Evolutionary conservation across 2,797 vertebrate genomes (phyloP), one percentile per base, ranked within the genome.

Genomic region (Cyclopterus lumpus): DNA sequence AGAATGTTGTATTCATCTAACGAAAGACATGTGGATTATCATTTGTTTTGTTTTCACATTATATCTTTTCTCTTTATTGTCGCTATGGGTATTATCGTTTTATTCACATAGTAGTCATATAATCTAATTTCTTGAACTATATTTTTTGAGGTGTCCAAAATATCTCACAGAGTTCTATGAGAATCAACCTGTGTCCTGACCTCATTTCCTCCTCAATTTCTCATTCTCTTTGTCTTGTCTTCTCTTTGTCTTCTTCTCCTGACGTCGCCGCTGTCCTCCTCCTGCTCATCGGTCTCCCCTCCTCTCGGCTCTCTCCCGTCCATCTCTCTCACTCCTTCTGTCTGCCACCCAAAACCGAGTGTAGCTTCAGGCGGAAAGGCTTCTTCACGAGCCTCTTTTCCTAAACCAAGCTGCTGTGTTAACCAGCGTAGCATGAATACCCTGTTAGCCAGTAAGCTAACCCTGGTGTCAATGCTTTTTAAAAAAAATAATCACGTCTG

Each of bases 261-360:
- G 80, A 87, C 73, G 76, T 83, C 73, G 67, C 84, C 75, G 82
- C 79, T 87, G 77, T 71, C 75, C 53, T 64, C 67, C 86, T 85
- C 75, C 75, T 55, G 68, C 85, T 89, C 85, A 88, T 89, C 82
- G 71, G 77, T 89, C 85, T 88, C 75, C n/a, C 75, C 87, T 91
- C 89, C 70, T 86, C 81, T 73, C 76, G 67, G 48, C 77, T 89
- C 84, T 72, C 78, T 60, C n/a, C 85, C 73, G 68, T 75, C 85
- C 85, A 85, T 92, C 91, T 38, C 77, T 91, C 87, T 91, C 79
- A 82, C 75, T 87, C 88, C 65, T 69, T 73, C 81, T 68, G 34
- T 79, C 83, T 83, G 78, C 82, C 65, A 36, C 71, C 73, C 59
- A 40, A 81, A 84, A 87, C 73, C 16, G 70, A 80, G 86, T 60